Conservation (phyloP, 2,888 invertebrate species). For the Plemyria rubiginata region DNA sequence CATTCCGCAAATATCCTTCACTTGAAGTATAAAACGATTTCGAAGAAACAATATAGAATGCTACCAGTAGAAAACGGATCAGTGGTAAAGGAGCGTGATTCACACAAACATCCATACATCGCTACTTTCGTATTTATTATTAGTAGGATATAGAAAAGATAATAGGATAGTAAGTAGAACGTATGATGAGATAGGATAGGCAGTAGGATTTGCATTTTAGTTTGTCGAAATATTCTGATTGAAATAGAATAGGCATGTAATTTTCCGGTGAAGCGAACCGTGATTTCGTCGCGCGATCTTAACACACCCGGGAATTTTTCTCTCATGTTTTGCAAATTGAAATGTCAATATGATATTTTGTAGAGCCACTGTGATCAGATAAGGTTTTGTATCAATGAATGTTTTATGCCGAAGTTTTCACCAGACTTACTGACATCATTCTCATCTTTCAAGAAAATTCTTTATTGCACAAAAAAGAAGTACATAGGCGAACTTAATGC, state of each 20-base stretch:
- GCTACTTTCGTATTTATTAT: too few relatives aligned
- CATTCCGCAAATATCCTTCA: neutral
- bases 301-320: constrained; percentile 34
- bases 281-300: constrained; percentile 39
- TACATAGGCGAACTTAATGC: too few relatives aligned
- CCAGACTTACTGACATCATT: neutral
- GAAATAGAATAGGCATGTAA: constrained; percentile 42
- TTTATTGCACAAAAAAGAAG: too few relatives aligned
- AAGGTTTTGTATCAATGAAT: neutral
- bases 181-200: too few relatives aligned
- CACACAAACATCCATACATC: too few relatives aligned
- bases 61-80: neutral
- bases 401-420: neutral
- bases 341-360: constrained; percentile 6
- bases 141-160: too few relatives aligned
- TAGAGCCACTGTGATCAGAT: neutral
- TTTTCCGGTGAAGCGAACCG: constrained; percentile 48
- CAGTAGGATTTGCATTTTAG: neutral
- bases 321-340: constrained; percentile 19
- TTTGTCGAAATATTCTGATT: constrained; percentile 14
- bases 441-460: too few relatives aligned
- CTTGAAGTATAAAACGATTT: neutral
- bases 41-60: neutral
- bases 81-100: too few relatives aligned
- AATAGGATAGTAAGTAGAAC: too few relatives aligned